Evolutionary conservation across 2,888 invertebrate genomes (phyloP).

Genomic region (Morpho deidamia): DNA sequence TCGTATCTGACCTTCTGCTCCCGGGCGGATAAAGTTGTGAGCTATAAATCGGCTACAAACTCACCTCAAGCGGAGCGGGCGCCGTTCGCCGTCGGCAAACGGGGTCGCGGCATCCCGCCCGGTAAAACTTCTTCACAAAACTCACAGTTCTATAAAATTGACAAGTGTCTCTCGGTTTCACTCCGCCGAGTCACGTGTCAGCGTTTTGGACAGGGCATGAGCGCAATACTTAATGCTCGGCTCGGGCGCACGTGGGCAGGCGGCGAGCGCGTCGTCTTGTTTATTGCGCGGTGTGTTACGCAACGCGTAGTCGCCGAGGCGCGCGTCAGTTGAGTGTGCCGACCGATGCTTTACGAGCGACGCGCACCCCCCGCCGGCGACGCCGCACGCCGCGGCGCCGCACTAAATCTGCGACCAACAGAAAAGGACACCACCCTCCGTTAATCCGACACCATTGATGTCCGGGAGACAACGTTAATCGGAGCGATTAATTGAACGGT

Average conservation of each 20-base stretch:
- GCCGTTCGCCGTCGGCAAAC: conserved; percentile 69
- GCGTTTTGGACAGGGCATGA: conserved; percentile 70
- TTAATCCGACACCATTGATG: conserved; percentile 71
- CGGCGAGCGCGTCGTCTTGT: conserved; percentile 66
- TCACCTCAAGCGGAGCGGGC: conserved; percentile 71
- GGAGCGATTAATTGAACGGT: conserved; percentile 70
- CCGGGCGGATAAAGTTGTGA: conserved; percentile 51
- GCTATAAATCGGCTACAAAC: conserved; percentile 75
- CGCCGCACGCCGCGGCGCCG: conserved; percentile 76
- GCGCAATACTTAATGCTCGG: conserved; percentile 67
- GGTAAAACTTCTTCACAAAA: conserved; percentile 68
- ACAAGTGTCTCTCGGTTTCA: conserved; percentile 60
- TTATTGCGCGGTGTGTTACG: conserved; percentile 72
- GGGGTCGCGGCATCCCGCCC: conserved; percentile 66
- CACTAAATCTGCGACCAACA: conserved; percentile 75
- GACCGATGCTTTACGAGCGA: conserved; percentile 76
- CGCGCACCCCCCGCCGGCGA: conserved; percentile 62
- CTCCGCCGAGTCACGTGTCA: conserved; percentile 72
- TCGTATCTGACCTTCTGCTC: conserved; percentile 48
- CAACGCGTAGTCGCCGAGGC: conserved; percentile 76
- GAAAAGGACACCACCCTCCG: conserved; percentile 72
- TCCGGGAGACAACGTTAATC: conserved; percentile 69
- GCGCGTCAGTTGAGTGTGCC: conserved; percentile 78
- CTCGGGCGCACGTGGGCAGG: conserved; percentile 61
- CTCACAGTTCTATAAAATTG: conserved; percentile 56